Percentiles rank a stretch among this genome's conserved stretches.
Evolutionary conservation across 1,140 invertebrate genomes (phyloP).

Genomic region (Arctopsyche grandis): DNA sequence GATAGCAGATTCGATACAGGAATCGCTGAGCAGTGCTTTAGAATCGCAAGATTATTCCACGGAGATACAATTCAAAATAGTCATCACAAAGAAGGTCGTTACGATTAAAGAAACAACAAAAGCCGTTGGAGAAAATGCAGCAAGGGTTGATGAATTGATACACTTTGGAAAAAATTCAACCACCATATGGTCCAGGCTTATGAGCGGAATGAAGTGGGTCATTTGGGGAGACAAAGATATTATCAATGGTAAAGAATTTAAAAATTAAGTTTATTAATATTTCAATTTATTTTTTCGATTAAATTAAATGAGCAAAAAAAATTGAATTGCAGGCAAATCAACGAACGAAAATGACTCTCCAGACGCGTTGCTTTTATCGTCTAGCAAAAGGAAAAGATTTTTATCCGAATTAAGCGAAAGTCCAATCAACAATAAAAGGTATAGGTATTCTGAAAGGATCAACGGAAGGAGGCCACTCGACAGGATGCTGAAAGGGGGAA

Average conservation of each 20-base stretch:
- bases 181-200: conserved; percentile 52
- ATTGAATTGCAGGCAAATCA: background rate
- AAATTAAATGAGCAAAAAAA: background rate
- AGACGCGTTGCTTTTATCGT: conserved; percentile 54
- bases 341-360: conserved; percentile 2
- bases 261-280: background rate
- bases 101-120: conserved; percentile 52
- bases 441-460: conserved; percentile 62
- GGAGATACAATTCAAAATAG: conserved; percentile 65
- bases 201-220: conserved; percentile 51
- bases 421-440: conserved; percentile 61
- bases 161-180: conserved; percentile 41
- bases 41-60: conserved; percentile 60
- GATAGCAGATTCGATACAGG: conserved; percentile 62
- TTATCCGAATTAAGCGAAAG: conserved; percentile 59
- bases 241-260: background rate
- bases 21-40: conserved; percentile 60
- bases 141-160: background rate
- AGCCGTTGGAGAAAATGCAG: background rate
- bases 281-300: background rate
- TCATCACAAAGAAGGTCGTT: conserved; percentile 63
- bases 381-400: conserved; percentile 61
- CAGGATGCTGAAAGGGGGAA: conserved; percentile 38
- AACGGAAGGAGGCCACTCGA: conserved; percentile 61
- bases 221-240: conserved; percentile 45